A percentile compares a stretch with the other conserved stretches of the same genome.
Evolutionary conservation across 2,888 invertebrate species (phyloP).

Genomic region (Leptinotarsa tumamoca): DNA sequence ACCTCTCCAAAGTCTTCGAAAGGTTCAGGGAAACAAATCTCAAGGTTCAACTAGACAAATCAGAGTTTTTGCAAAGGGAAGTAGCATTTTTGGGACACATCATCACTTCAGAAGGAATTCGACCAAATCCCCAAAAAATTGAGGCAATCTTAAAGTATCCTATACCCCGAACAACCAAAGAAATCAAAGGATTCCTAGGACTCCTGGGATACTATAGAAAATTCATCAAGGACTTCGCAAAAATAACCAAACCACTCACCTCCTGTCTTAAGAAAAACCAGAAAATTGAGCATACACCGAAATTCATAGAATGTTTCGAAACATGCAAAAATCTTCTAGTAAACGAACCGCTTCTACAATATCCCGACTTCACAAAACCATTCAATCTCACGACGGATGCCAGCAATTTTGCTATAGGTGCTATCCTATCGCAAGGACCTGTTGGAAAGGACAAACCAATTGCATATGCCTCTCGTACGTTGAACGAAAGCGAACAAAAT

Average conservation of each 20-base stretch:
- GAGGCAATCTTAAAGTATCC: no score
- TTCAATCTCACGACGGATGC: slow-evolving; percentile 21
- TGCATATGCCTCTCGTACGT: slow-evolving; percentile 24
- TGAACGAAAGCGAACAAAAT: slow-evolving; percentile 42
- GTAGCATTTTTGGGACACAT: slow-evolving; percentile 30
- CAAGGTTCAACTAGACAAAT: slow-evolving; percentile 17
- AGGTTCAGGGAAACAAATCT: slow-evolving; percentile 1
- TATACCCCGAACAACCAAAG: no score
- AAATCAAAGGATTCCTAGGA: no score
- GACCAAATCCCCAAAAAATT: no score
- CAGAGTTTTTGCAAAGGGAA: slow-evolving; percentile 28
- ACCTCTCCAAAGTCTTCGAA: not conserved
- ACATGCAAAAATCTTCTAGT: slow-evolving; percentile 4
- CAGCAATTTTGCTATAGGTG: not conserved
- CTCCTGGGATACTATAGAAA: not conserved
- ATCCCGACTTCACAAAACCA: not conserved
- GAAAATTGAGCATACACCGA: slow-evolving; percentile 5
- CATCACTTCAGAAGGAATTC: no score
- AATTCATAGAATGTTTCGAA: slow-evolving; percentile 26
- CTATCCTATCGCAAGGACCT: not conserved
- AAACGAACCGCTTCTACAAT: slow-evolving; percentile 17
- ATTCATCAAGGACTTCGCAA: not conserved
- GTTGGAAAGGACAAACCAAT: no score
- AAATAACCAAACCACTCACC: slow-evolving; percentile 3
- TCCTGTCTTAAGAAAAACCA: slow-evolving; percentile 19